Conservation (phyloP, 1,140 invertebrate genomes). For the Pseudomyrmex concolor region DNA sequence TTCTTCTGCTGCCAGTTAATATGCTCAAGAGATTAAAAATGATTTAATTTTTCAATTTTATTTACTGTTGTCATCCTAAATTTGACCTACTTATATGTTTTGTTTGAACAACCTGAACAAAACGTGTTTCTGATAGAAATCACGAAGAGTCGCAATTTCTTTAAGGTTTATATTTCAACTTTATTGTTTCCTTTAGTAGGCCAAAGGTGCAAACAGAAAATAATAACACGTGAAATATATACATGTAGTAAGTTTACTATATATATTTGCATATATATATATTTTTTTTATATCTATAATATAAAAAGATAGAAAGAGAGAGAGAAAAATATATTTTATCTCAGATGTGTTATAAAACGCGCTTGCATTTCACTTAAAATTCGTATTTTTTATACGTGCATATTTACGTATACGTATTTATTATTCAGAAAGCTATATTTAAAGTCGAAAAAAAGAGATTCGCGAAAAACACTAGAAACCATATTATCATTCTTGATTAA, state of each 20-base stretch:
- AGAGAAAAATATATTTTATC: background rate
- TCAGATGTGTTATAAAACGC: background rate
- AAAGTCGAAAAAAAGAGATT: background rate
- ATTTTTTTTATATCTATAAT: background rate
- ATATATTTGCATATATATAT: background rate
- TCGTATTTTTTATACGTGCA: no score
- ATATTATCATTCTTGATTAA: background rate
- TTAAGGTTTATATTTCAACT: background rate
- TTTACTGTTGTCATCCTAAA: background rate
- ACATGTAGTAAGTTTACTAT: no score
- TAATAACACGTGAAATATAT: background rate
- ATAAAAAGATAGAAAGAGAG: no score
- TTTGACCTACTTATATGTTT: background rate
- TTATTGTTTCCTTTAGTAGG: constrained; percentile 18
- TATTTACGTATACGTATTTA: no score
- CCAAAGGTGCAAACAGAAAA: background rate
- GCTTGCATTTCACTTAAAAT: no score
- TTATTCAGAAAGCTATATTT: background rate
- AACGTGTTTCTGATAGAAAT: background rate
- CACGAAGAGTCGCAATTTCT: background rate
- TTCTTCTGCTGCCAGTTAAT: no score
- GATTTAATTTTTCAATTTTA: background rate
- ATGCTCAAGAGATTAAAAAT: background rate
- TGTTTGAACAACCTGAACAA: background rate
- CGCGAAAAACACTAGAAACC: background rate